Evolutionary conservation across 1,140 invertebrate species (phyloP).

Genomic region (Steinernema khuongi): DNA sequence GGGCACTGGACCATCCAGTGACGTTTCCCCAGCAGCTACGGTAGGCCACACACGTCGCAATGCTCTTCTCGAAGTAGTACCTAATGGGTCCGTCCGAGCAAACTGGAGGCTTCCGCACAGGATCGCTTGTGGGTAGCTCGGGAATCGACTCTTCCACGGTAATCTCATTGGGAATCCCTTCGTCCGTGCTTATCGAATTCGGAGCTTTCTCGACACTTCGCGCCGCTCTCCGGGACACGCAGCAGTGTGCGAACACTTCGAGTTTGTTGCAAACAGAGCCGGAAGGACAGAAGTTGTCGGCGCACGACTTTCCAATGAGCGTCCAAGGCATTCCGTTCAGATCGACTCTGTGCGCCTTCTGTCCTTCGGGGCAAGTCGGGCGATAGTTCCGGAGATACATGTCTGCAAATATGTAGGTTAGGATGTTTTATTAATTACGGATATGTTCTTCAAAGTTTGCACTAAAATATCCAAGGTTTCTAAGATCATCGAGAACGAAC

Average conservation of each 20-base stretch:
- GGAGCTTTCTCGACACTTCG: neutral
- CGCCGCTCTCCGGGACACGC: neutral
- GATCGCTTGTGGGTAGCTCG: neutral
- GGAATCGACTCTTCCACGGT: neutral
- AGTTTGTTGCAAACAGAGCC: slow-evolving; percentile 21
- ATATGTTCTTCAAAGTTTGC: too few relatives aligned
- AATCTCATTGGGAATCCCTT: neutral
- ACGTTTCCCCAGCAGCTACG: neutral
- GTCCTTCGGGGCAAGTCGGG: slow-evolving; percentile 14
- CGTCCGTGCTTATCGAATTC: slow-evolving; percentile 1
- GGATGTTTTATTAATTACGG: too few relatives aligned
- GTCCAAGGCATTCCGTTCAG: slow-evolving; percentile 19
- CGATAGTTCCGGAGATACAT: slow-evolving; percentile 15
- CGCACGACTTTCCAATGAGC: slow-evolving; percentile 28
- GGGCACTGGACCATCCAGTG: neutral
- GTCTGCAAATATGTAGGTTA: neutral
- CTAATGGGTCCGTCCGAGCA: neutral
- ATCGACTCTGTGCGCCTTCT: neutral
- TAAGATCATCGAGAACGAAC: too few relatives aligned
- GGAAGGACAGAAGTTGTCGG: slow-evolving; percentile 28
- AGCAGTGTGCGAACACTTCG: slow-evolving; percentile 28
- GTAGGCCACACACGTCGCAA: neutral
- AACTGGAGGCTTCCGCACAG: neutral
- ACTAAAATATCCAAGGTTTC: too few relatives aligned
- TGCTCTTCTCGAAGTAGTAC: neutral